These are phyloP conservation scores for Halesus radiatus DNA, from an alignment of 1,140 invertebrate genomes.

Conservation along the genomic window DNA sequence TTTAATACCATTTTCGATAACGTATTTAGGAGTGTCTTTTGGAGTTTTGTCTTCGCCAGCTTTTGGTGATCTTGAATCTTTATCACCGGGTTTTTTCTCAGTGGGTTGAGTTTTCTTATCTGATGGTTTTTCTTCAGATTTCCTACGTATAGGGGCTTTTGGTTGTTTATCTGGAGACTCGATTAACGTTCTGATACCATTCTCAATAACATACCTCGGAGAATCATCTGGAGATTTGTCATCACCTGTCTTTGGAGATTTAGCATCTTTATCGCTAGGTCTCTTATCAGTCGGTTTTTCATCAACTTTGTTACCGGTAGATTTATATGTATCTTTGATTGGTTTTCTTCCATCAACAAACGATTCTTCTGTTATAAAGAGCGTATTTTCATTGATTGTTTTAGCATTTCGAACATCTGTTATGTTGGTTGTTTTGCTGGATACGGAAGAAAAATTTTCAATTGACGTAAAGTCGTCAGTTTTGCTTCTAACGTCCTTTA, in stretches of 20 bases:
- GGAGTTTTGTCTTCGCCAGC: not conserved
- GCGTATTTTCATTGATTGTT: not conserved
- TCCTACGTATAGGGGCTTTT: not conserved
- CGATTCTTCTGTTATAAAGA: conserved; percentile 14
- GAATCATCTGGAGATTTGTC: conserved; percentile 24
- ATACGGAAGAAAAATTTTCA: not conserved
- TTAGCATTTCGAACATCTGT: not conserved
- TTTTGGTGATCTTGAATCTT: not conserved
- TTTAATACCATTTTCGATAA: conserved; percentile 47
- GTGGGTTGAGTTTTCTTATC: conserved; percentile 1
- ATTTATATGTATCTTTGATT: not conserved
- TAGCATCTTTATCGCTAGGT: not conserved
- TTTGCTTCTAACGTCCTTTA: not conserved
- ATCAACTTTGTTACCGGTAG: not conserved
- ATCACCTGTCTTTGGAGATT: not conserved
- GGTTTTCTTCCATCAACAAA: conserved; percentile 9
- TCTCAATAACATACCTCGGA: conserved; percentile 43
- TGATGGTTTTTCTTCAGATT: not conserved
- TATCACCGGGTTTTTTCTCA: not conserved
- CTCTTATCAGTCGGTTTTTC: conserved; percentile 19
- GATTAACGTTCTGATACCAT: conserved; percentile 35
- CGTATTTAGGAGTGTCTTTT: conserved; percentile 4
- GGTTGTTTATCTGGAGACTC: conserved; percentile 29
- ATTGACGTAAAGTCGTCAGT: conserved; percentile 13
- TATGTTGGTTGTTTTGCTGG: conserved; percentile 17